These are phyloP conservation scores for Halictus rubicundus DNA, from an alignment of 1,140 invertebrate species.

Conservation along the genomic window DNA sequence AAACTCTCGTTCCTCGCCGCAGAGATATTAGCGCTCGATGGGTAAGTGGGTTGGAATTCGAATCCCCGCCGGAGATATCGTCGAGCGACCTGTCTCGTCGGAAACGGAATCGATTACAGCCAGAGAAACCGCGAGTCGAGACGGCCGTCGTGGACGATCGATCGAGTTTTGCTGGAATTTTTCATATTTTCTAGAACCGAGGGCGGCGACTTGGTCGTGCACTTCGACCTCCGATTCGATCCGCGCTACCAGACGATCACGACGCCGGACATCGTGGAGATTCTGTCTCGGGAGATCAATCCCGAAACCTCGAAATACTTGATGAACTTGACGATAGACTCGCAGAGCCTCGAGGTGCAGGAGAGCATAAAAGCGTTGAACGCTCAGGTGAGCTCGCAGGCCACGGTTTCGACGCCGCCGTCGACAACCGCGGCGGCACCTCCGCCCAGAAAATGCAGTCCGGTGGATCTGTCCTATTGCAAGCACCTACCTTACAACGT, in stretches of 20 bases:
- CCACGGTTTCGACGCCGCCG: conserved; percentile 81
- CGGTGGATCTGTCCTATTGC: conserved; percentile 87
- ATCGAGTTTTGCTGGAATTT: too few relatives aligned
- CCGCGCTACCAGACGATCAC: conserved; percentile 81
- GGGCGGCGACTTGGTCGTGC: conserved; percentile 85
- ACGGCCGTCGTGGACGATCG: too few relatives aligned
- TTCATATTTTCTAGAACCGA: conserved; percentile 83
- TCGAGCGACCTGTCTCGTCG: too few relatives aligned
- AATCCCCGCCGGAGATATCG: background rate
- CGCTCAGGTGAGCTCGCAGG: conserved; percentile 80
- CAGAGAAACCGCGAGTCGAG: conserved; percentile 40
- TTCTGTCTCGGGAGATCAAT: conserved; percentile 82
- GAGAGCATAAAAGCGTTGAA: conserved; percentile 82
- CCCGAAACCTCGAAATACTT: conserved; percentile 81
- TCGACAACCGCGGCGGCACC: conserved; percentile 80
- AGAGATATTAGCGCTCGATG: conserved; percentile 89
- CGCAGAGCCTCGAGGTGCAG: conserved; percentile 85
- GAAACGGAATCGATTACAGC: background rate
- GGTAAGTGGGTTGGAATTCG: conserved; percentile 80
- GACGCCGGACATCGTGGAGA: conserved; percentile 80
- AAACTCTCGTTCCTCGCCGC: conserved; percentile 85
- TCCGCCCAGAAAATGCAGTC: conserved; percentile 84
- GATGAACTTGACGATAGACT: conserved; percentile 84
- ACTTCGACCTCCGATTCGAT: conserved; percentile 88
- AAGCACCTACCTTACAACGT: conserved; percentile 87